Conservation (phyloP, 1,140 invertebrate genomes). For the Carposina sasakii region DNA sequence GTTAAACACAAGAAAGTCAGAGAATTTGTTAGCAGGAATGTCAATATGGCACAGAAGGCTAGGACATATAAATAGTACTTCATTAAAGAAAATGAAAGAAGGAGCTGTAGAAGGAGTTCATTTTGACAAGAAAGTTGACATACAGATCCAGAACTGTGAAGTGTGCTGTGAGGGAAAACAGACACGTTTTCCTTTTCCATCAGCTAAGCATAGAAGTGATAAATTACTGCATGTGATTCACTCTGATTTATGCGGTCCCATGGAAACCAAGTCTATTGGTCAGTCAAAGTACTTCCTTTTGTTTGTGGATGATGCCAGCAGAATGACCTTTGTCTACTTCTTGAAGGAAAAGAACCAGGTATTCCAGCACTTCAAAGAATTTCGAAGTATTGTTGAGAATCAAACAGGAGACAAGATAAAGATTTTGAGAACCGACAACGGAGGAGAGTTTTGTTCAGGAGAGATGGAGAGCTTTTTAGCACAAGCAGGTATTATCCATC, state of each 20-base stretch:
- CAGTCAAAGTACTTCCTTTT: conserved; percentile 27
- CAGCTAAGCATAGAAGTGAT: conserved; percentile 20
- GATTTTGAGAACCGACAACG: conserved; percentile 32
- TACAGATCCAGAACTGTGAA: conserved; percentile 24
- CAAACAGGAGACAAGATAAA: conserved; percentile 20
- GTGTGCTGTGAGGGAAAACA: conserved; percentile 43
- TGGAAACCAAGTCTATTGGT: conserved; percentile 24
- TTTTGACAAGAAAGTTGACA: conserved; percentile 9
- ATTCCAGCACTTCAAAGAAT: conserved; percentile 22
- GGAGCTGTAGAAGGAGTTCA: conserved; percentile 22
- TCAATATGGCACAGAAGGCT: conserved; percentile 13
- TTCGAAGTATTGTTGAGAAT: conserved; percentile 17
- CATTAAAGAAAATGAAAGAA: conserved; percentile 30
- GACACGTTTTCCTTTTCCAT: conserved; percentile 28
- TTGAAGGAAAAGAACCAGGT: conserved; percentile 30
- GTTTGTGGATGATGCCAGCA: conserved; percentile 31
- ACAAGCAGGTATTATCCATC: too few species aligned
- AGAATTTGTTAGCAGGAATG: background rate
- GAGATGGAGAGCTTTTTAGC: conserved; percentile 5
- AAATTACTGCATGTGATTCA: conserved; percentile 32
- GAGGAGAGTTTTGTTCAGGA: conserved; percentile 18
- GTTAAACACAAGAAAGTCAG: background rate
- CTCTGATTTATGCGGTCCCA: conserved; percentile 38
- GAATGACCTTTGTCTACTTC: conserved; percentile 17
- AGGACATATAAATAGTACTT: conserved; percentile 18